A percentile compares a stretch with the other conserved stretches of the same genome.
These are phyloP conservation scores for Coelogynopora nodosa DNA, from an alignment of 2,888 invertebrate species.

Conservation along the genomic window DNA sequence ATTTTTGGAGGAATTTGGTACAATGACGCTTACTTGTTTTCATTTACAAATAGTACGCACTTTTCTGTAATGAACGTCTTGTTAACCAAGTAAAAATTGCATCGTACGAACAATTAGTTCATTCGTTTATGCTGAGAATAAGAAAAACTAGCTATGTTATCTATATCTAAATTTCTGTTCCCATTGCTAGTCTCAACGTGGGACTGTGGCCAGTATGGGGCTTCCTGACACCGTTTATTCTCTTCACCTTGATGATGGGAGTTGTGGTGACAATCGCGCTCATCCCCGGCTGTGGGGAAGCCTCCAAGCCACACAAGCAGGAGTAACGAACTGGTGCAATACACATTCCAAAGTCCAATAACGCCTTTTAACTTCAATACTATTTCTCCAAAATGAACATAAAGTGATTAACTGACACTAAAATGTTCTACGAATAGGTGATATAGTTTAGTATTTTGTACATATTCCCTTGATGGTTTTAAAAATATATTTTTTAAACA, in stretches of 20 bases:
- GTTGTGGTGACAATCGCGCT: conserved; percentile 57
- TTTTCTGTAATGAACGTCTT: too few relatives aligned
- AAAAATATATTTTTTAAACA: too few relatives aligned
- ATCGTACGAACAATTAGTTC: too few relatives aligned
- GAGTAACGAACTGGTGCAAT: too few relatives aligned
- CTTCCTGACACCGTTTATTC: conserved; percentile 56
- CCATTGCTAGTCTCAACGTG: conserved; percentile 56
- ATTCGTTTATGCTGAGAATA: background rate
- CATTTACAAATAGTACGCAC: background rate
- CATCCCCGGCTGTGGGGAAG: conserved; percentile 50
- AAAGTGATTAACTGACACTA: too few relatives aligned
- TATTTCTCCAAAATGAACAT: too few relatives aligned
- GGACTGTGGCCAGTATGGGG: conserved; percentile 61
- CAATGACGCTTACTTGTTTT: conserved; percentile 23
- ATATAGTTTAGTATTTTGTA: too few relatives aligned
- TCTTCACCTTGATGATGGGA: conserved; percentile 59
- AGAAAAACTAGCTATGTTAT: background rate
- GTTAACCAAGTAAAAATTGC: too few relatives aligned
- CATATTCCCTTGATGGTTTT: too few relatives aligned
- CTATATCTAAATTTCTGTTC: conserved; percentile 23
- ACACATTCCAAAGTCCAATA: too few relatives aligned
- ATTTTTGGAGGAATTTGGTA: conserved; percentile 57
- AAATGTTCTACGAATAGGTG: too few relatives aligned
- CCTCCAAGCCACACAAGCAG: background rate
- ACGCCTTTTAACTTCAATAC: too few relatives aligned